Percentiles rank a stretch among this genome's conserved stretches.
These are phyloP conservation scores for Acleris laterana DNA, from an alignment of 2,888 invertebrate genomes.

Conservation along the genomic window DNA sequence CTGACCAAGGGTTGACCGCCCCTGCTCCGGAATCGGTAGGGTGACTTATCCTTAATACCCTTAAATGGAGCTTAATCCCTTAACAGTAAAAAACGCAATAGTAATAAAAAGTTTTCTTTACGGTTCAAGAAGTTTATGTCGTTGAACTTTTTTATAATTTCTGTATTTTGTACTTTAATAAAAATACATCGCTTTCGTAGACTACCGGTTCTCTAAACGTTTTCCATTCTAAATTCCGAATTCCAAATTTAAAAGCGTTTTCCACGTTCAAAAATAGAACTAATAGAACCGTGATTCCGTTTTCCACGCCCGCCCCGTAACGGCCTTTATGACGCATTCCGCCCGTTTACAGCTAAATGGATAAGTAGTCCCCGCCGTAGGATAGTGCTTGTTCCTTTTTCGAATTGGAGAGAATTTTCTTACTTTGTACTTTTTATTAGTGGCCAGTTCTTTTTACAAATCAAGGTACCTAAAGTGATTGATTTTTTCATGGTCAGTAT, in stretches of 20 bases:
- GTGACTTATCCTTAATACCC: conserved; percentile 36
- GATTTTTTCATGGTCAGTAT: background rate
- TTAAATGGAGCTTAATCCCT: conserved; percentile 37
- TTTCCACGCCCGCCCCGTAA: conserved; percentile 44
- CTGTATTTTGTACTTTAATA: no score
- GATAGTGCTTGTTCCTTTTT: conserved; percentile 26
- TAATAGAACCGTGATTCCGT: conserved; percentile 42
- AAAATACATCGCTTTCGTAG: background rate
- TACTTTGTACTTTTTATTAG: conserved; percentile 2
- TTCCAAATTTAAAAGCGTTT: conserved; percentile 23
- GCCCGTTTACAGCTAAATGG: conserved; percentile 51
- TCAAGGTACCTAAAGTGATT: background rate
- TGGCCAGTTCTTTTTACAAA: background rate
- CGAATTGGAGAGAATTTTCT: conserved; percentile 11
- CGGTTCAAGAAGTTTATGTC: conserved; percentile 1
- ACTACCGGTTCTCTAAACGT: background rate
- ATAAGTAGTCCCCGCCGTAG: conserved; percentile 47
- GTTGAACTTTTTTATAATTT: background rate
- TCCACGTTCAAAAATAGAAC: conserved; percentile 40
- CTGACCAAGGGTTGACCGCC: conserved; percentile 61
- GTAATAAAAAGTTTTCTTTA: conserved; percentile 23
- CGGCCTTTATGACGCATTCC: conserved; percentile 52
- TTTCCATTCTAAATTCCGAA: conserved; percentile 4
- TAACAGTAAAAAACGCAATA: conserved; percentile 32
- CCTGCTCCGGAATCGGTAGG: conserved; percentile 45